Base-by-base conservation (phyloP, 2,888 invertebrate species). In the Catotricha subobsoleta region DNA sequence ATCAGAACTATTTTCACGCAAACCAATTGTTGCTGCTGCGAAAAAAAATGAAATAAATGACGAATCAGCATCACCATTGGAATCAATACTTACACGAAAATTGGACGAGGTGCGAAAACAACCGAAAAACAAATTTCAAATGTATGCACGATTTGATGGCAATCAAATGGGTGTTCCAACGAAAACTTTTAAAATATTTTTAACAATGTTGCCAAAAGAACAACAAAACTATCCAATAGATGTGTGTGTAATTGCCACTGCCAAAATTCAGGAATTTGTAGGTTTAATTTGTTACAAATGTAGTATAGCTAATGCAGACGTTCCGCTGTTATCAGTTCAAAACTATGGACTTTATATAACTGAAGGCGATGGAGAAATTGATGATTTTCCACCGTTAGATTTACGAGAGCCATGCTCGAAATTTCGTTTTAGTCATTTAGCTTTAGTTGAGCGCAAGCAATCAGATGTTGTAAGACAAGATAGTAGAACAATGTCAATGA, bases 351-450 rank as follows among this genome's bases (percentile, higher is more conserved):
- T 95, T 42, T 88, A 84, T 56, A 88, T 95, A 59, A 91, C 88
- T 20, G 95, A 95, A 64, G 94, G 95, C 54, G 91, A 92, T 56
- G 95, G 94, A 2, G 92, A 92, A 64, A 82, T 90, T 3, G 91
- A 91, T 60, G 94, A 91, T 51, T 92, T 97, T 57, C 92, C 94
- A 1, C 81, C 83, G 50, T 67, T 97, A 10, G 91, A 92, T 56
- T 71, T 80, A 12, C 73, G 75, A 45, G 94, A 95, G 62, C 79
- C 80, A 2, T 83, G 94, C 49, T 80, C 83, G 1, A 94, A 94
- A 62, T 95, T 92, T 61, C 88, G 88, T 21, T 92, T 95, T 58
- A 75, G 75, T 10, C 82, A 82, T 51, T 68, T 95, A 12, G 92
- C 92, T 5, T 67, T 95, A 13, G 82, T 91, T 1, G 86, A 90